Evolutionary conservation across 2,797 vertebrate genomes (phyloP).

Genomic region (Bucorvus abyssinicus): DNA sequence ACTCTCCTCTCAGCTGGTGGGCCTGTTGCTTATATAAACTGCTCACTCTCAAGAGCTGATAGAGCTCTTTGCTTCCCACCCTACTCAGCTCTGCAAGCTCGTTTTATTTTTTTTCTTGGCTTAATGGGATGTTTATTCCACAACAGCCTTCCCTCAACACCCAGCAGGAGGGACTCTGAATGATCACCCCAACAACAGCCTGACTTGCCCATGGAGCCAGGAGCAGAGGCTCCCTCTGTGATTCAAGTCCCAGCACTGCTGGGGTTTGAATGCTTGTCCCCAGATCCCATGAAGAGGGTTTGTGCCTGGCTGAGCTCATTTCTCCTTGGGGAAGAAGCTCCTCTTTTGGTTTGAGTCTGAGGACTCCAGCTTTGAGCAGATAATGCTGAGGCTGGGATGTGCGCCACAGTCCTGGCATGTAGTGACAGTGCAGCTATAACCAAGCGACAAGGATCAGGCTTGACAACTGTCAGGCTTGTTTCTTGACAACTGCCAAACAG

Average conservation of each 20-base stretch:
- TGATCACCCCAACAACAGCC: not conserved
- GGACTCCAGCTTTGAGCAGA: not conserved
- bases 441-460: not conserved
- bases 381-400: not conserved
- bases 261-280: not conserved
- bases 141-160: not conserved
- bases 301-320: not conserved
- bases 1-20: not conserved
- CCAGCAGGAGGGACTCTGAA: not conserved
- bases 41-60: not conserved
- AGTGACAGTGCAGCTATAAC: not conserved
- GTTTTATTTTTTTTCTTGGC: not conserved
- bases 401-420: not conserved
- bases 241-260: accelerated
- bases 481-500: not conserved
- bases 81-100: not conserved
- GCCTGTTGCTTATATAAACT: slow-evolving; percentile 12
- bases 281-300: not conserved
- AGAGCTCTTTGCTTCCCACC: slow-evolving; percentile 31
- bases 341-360: accelerated
- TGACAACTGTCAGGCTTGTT: slow-evolving; percentile 5
- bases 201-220: not conserved
- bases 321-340: not conserved
- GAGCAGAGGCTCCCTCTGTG: accelerated
- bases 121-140: slow-evolving; percentile 46